phyloP scores from a whole-genome alignment of 2,797 vertebrate species.

The Chiroxiphia lanceolata region DNA sequence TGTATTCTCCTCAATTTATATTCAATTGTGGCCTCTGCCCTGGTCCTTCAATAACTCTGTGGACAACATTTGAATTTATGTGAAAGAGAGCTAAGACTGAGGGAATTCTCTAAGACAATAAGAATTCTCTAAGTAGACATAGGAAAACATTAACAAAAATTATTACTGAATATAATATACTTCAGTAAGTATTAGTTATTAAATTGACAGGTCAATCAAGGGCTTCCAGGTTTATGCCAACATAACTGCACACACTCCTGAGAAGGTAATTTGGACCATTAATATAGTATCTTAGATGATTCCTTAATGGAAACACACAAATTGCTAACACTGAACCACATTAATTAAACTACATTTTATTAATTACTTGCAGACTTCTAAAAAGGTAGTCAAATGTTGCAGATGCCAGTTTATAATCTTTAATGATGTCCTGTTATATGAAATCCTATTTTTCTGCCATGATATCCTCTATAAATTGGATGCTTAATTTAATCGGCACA shows the following conservation, averaged over 20 bases:
- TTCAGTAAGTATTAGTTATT: conserved; percentile 24
- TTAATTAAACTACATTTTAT: conserved; percentile 40
- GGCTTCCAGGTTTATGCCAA: conserved; percentile 19
- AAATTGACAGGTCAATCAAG: conserved; percentile 27
- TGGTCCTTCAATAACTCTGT: not conserved
- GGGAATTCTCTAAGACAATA: not conserved
- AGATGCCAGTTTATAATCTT: conserved; percentile 9
- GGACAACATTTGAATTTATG: not conserved
- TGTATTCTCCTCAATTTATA: not conserved
- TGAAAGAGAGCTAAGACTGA: not conserved
- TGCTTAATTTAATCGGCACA: not conserved
- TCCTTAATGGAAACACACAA: not conserved
- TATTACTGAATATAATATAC: not conserved
- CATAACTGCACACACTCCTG: not conserved
- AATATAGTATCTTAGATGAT: conserved; percentile 9
- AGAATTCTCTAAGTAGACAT: not conserved
- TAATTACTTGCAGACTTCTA: conserved; percentile 31
- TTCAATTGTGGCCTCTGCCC: not conserved
- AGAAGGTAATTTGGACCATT: conserved; percentile 22
- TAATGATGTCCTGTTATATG: not conserved
- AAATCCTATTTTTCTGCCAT: not conserved
- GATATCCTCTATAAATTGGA: not conserved
- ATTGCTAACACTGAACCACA: not conserved
- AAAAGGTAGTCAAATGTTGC: conserved; percentile 18
- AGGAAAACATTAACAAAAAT: conserved; percentile 23